phyloP scores from a whole-genome alignment of 2,888 invertebrate species.

The Meteorus colon region DNA sequence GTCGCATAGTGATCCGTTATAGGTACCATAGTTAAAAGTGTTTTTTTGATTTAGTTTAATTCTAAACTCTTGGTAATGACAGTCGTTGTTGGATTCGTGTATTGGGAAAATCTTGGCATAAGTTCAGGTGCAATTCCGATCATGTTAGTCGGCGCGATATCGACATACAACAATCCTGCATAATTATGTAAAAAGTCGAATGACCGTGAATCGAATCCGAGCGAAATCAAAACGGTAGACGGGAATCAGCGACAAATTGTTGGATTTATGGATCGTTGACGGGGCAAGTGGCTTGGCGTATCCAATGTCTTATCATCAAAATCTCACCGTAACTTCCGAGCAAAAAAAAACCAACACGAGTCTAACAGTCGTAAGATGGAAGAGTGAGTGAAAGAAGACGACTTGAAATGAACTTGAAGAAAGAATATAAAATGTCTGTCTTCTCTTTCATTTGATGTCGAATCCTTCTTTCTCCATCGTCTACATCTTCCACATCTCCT shows the following conservation, averaged over 20 bases:
- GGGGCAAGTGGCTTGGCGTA: constrained; percentile 58
- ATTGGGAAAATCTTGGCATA: background rate
- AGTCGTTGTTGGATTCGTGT: background rate
- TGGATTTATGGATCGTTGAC: constrained; percentile 70
- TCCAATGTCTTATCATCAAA: constrained; percentile 63
- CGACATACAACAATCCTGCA: constrained; percentile 56
- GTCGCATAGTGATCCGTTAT: background rate
- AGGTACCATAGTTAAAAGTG: background rate
- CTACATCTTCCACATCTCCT: background rate
- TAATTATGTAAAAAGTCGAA: constrained; percentile 62
- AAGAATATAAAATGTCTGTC: constrained; percentile 35
- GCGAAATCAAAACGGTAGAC: constrained; percentile 70
- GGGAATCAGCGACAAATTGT: constrained; percentile 68
- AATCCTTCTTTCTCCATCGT: constrained; percentile 5
- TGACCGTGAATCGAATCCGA: constrained; percentile 57
- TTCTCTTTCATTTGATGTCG: constrained; percentile 2
- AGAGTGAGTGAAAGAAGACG: constrained; percentile 39
- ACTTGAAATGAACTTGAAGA: constrained; percentile 45
- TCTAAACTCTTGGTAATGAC: background rate
- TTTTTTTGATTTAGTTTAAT: background rate
- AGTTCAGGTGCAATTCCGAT: background rate
- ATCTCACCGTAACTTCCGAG: constrained; percentile 68
- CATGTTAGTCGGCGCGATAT: constrained; percentile 30
- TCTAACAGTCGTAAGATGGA: constrained; percentile 10
- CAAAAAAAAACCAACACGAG: constrained; percentile 49